A percentile compares a stretch with the other conserved stretches of the same genome.
phyloP scores from a whole-genome alignment of 2,888 invertebrate genomes.

The Drosophila colorata region DNA sequence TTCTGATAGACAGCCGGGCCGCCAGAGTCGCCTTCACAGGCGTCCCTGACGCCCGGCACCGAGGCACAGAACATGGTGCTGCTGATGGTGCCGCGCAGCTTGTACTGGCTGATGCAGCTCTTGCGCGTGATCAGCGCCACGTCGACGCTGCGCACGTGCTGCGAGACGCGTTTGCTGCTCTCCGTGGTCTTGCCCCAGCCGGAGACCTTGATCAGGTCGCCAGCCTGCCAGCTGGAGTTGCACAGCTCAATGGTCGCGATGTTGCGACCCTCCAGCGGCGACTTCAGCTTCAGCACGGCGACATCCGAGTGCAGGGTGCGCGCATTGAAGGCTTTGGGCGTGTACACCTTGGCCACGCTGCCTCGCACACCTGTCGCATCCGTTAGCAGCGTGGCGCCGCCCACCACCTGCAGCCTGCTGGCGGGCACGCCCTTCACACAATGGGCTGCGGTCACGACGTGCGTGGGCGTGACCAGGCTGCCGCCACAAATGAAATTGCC shows the following conservation, averaged over 20 bases:
- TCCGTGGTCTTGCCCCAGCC: conserved; percentile 80
- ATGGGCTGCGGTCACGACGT: conserved; percentile 83
- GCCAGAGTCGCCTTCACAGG: conserved; percentile 83
- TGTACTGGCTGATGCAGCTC: conserved; percentile 65
- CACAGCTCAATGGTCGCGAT: conserved; percentile 75
- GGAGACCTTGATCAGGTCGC: conserved; percentile 70
- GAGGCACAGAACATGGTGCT: conserved; percentile 82
- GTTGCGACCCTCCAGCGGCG: conserved; percentile 63
- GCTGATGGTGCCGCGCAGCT: conserved; percentile 53
- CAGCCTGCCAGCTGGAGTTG: conserved; percentile 50
- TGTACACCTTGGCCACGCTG: conserved; percentile 56
- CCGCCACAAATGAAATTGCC: conserved; percentile 82
- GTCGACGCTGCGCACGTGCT: conserved; percentile 70
- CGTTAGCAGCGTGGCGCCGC: conserved; percentile 68
- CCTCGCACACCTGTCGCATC: conserved; percentile 59
- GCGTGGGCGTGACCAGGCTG: conserved; percentile 66
- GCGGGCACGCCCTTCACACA: conserved; percentile 70
- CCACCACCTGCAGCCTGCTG: conserved; percentile 63
- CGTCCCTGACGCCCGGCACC: conserved; percentile 69
- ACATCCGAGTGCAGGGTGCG: conserved; percentile 72
- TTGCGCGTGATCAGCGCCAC: conserved; percentile 65
- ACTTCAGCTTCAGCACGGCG: conserved; percentile 73
- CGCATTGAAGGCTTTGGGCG: conserved; percentile 66
- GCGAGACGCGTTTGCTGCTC: conserved; percentile 52
- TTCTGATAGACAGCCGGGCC: conserved; percentile 80